Conservation (phyloP, 1,140 invertebrate genomes). For the Parasteatoda tepidariorum region DNA sequence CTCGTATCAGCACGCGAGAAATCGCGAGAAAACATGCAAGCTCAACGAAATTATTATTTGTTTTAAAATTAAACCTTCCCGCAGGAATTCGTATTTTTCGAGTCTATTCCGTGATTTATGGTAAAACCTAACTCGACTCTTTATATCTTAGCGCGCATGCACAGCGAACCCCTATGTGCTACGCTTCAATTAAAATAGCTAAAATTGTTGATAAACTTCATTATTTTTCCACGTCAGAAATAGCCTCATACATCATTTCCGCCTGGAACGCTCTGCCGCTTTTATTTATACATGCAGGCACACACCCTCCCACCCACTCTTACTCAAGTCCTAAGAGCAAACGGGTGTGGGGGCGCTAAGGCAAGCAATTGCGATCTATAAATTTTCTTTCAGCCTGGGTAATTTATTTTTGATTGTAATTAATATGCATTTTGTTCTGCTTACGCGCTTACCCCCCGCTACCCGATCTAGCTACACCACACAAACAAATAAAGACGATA, state of each 20-base stretch:
- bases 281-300: constrained; percentile 55
- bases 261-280: constrained; percentile 54
- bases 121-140: constrained; percentile 12
- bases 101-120: constrained; percentile 59
- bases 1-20: neutral
- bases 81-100: constrained; percentile 57
- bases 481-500: constrained; percentile 55
- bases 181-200: constrained; percentile 62
- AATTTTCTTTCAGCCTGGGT: constrained; percentile 55
- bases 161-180: neutral
- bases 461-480: constrained; percentile 26
- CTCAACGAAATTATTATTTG: constrained; percentile 46
- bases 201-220: constrained; percentile 62
- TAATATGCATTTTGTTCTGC: constrained; percentile 61
- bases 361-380: constrained; percentile 58
- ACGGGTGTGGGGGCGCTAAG: too few species aligned
- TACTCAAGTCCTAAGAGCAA: neutral
- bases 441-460: neutral
- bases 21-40: neutral
- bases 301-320: neutral
- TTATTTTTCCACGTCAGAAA: constrained; percentile 60
- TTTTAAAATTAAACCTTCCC: constrained; percentile 55
- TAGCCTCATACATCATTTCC: constrained; percentile 60
- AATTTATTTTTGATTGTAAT: constrained; percentile 62
- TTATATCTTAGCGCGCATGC: constrained; percentile 27